Evolutionary conservation across 2,888 invertebrate genomes (phyloP).

Genomic region (Leptinotarsa haldemani): DNA sequence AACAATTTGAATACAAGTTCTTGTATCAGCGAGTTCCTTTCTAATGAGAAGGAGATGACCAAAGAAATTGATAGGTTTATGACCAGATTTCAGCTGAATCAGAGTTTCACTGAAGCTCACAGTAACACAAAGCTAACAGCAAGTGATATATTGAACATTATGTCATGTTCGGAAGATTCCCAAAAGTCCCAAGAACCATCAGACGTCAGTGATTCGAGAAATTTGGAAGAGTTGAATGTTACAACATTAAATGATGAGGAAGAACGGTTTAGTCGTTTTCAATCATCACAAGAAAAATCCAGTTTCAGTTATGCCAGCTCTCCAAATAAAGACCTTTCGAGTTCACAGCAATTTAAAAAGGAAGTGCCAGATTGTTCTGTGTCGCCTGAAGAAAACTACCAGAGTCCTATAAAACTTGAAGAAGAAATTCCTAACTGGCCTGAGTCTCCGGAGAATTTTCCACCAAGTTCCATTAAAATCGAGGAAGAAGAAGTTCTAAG

Average conservation of each 20-base stretch:
- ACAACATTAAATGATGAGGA: no score
- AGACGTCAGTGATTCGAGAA: not conserved
- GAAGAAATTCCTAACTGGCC: not conserved
- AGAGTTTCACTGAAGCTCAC: conserved; percentile 26
- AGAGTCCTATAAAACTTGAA: no score
- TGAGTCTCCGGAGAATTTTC: not conserved
- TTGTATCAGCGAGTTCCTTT: conserved; percentile 19
- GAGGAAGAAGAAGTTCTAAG: not conserved
- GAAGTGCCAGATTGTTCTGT: not conserved
- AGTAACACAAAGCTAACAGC: not conserved
- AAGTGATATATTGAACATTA: not conserved
- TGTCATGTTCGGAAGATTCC: not conserved
- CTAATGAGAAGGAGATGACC: conserved; percentile 14
- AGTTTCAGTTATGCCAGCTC: not conserved
- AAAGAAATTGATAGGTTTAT: conserved; percentile 33
- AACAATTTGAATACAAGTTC: not conserved
- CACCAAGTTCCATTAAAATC: no score
- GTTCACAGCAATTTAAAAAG: no score
- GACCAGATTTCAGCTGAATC: conserved; percentile 30
- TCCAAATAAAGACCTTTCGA: no score
- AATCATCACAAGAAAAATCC: not conserved
- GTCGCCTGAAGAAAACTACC: not conserved
- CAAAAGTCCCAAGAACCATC: not conserved
- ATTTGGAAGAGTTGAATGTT: not conserved
- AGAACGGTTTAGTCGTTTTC: not conserved